Evolutionary conservation across 2,113 vertebrate genomes (phyloP), one percentile per base, ranked within the genome.

Genomic region (Atrichornis clamosus): DNA sequence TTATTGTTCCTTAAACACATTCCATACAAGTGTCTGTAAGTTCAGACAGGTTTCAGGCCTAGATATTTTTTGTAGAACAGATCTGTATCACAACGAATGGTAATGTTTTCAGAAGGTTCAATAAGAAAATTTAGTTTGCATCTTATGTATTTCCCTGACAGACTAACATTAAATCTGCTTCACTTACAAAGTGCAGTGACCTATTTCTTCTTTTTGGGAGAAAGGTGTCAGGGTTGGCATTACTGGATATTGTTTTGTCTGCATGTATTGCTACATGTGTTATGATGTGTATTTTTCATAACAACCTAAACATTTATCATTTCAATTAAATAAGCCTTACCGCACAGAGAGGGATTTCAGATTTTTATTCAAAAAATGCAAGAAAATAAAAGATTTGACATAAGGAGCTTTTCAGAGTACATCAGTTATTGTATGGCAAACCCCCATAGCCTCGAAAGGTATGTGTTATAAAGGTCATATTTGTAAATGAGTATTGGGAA

Each of bases 341-440:
- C 91, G 96, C 97, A 95, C 67, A 93, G 95, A 82, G 65, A 95
- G 26, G 15, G 77, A 97, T 97, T 97, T 97, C 88, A 96, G 55
- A 56, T 84, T 97, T 97, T 97, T 97, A 96, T 94, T 97, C 16
- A 94, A 93, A 85, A 90, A 96, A 90, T 72, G 78, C 89, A 44
- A 89, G 44, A 93, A 97, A 97, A 92, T 94, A 73, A 83, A 97
- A 90, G 90, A 92, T 84, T 46, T 30, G 39, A 95, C 84, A 97
- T 63, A 94, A 2, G 44, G 88, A 93, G 44, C 20, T 74, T 96
- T 93, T 89, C 72, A 89, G 47, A 86, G 73, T 93, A 84, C 86
- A 97, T 77, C 84, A 90, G 52, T 58, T 77, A 90, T 46, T 89
- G 17, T 59, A 80, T 64, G 59, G 80, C 80, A 96, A 88, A 76